phyloP scores from a whole-genome alignment of 2,888 invertebrate species.

The Stenoptilia bipunctidactyla region DNA sequence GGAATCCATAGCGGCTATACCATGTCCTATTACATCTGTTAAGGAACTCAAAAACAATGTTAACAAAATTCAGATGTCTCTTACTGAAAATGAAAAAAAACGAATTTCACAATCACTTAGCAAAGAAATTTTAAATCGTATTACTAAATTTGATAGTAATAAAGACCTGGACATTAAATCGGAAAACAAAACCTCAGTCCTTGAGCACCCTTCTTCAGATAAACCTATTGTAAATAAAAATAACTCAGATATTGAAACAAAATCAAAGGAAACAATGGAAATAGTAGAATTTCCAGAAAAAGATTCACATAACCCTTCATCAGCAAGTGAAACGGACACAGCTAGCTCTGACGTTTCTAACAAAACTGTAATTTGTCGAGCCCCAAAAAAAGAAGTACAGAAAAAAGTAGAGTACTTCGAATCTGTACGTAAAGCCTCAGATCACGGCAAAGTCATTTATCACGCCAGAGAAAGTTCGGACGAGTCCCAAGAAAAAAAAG shows the following conservation, averaged over 20 bases:
- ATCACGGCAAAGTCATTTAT: constrained; percentile 57
- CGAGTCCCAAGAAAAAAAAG: constrained; percentile 35
- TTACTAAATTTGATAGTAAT: constrained; percentile 56
- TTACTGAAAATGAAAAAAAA: constrained; percentile 79
- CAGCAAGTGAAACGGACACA: constrained; percentile 78
- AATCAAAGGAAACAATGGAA: constrained; percentile 18
- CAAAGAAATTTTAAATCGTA: constrained; percentile 78
- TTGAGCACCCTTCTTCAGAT: constrained; percentile 12
- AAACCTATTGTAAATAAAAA: constrained; percentile 9
- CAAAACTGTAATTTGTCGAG: constrained; percentile 75
- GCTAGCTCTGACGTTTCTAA: constrained; percentile 80
- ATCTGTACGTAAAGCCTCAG: constrained; percentile 69
- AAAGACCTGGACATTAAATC: constrained; percentile 75
- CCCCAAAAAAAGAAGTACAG: constrained; percentile 74
- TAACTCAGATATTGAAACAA: constrained; percentile 8
- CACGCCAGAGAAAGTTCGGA: constrained; percentile 66
- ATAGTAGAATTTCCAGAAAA: constrained; percentile 34
- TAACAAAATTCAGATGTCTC: constrained; percentile 59
- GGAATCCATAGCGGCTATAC: constrained; percentile 70
- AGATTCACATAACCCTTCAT: constrained; percentile 45
- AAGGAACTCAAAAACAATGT: constrained; percentile 61
- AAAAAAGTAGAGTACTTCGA: constrained; percentile 87
- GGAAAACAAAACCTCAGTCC: constrained; percentile 64
- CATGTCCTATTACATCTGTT: constrained; percentile 46
- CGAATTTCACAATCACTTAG: constrained; percentile 79